Percentiles rank a stretch among this genome's conserved stretches.
Evolutionary conservation across 35 echinoderm and acorn worm species (phyloP).

Genomic region (Ophiothrix spiculata): DNA sequence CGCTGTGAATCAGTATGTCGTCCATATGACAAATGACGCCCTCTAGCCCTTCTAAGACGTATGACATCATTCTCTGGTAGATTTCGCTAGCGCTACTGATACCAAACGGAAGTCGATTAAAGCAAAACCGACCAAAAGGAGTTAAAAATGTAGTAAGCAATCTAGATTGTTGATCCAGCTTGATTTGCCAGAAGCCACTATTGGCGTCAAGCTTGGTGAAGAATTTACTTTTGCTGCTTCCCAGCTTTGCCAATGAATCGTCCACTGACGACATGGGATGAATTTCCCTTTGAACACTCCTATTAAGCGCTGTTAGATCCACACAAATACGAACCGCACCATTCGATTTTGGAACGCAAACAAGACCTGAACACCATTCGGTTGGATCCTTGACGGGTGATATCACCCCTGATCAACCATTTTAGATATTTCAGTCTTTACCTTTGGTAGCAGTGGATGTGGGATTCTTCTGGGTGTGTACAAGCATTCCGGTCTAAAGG

Average conservation of each 20-base stretch:
- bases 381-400: slow-evolving; percentile 52
- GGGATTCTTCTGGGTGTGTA: slow-evolving; percentile 40
- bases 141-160: slow-evolving; percentile 59
- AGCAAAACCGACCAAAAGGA: slow-evolving; percentile 43
- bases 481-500: slow-evolving; percentile 22
- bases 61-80: slow-evolving; percentile 49
- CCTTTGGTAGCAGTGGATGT: slow-evolving; percentile 30
- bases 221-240: slow-evolving; percentile 17
- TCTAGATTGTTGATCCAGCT: slow-evolving; percentile 27
- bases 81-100: slow-evolving; percentile 54
- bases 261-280: slow-evolving; percentile 53
- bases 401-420: slow-evolving; percentile 53
- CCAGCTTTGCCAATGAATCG: slow-evolving; percentile 20
- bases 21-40: slow-evolving; percentile 64
- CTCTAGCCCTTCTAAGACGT: slow-evolving; percentile 48
- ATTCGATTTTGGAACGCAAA: slow-evolving; percentile 46
- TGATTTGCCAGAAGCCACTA: slow-evolving; percentile 64
- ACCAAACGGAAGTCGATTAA: slow-evolving; percentile 45
- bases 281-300: slow-evolving; percentile 22
- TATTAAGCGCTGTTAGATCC: slow-evolving; percentile 50
- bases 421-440: slow-evolving; percentile 26
- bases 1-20: slow-evolving; percentile 53
- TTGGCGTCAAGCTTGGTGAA: slow-evolving; percentile 54
- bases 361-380: slow-evolving; percentile 55
- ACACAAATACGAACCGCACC: slow-evolving; percentile 38